These are phyloP conservation scores for Diacarnus erythraeanus DNA, from an alignment of 37 sponge, comb jelly and placozoan species.

Conservation along the genomic window DNA sequence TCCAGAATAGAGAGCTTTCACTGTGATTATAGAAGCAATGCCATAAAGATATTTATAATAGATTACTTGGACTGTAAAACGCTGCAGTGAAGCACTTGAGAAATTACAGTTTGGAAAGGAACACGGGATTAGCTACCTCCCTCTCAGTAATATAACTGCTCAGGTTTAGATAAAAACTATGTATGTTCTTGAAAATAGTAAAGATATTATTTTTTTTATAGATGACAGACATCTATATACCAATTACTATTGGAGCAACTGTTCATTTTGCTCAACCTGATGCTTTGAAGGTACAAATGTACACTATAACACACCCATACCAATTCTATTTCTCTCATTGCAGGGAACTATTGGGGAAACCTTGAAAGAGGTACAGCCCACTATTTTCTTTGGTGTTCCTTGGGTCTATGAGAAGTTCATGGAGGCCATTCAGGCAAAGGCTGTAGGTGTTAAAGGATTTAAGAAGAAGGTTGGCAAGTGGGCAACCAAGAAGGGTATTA, in stretches of 20 bases:
- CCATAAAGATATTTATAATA: too few relatives aligned
- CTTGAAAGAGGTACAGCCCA: slow-evolving; percentile 69
- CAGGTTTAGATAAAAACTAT: neutral
- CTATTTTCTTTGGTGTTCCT: slow-evolving; percentile 38
- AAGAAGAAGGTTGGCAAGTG: slow-evolving; percentile 43
- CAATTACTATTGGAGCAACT: slow-evolving; percentile 41
- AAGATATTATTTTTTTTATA: neutral
- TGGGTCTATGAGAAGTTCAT: slow-evolving; percentile 69
- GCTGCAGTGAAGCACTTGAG: neutral
- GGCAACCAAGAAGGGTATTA: slow-evolving; percentile 69
- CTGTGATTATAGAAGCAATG: too few relatives aligned
- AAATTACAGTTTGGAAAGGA: slow-evolving; percentile 10
- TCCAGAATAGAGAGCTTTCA: too few relatives aligned
- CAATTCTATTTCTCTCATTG: neutral
- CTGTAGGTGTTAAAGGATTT: slow-evolving; percentile 24
- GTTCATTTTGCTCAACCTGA: slow-evolving; percentile 86
- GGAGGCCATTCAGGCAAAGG: slow-evolving; percentile 39
- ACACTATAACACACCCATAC: neutral
- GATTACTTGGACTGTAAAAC: slow-evolving; percentile 59
- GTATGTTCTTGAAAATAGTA: neutral
- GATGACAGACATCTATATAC: slow-evolving; percentile 62
- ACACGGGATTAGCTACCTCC: slow-evolving; percentile 64
- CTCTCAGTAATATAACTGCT: slow-evolving; percentile 76
- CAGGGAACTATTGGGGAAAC: slow-evolving; percentile 75
- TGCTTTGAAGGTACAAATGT: slow-evolving; percentile 70